A percentile compares a stretch with the other conserved stretches of the same genome.
These are phyloP conservation scores for Parauchenoglanis punctatus DNA, from an alignment of 2,797 vertebrate species.

Conservation along the genomic window DNA sequence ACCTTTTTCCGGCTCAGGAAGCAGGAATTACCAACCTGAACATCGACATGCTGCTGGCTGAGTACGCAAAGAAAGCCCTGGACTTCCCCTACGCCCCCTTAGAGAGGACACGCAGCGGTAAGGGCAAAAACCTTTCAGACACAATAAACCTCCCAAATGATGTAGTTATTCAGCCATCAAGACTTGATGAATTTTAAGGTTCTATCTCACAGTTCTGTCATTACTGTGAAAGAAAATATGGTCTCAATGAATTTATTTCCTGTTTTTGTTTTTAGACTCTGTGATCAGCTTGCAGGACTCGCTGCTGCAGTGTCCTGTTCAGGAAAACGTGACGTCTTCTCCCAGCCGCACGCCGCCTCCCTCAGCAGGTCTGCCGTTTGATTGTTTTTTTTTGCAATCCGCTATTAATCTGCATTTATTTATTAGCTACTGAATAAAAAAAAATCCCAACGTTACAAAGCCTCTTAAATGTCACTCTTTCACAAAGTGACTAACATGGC, in stretches of 20 bases:
- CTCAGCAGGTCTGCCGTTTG: conserved; percentile 74
- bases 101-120: conserved; percentile 85
- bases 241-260: not conserved
- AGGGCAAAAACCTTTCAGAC: conserved; percentile 29
- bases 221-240: not conserved
- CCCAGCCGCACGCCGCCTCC: conserved; percentile 72
- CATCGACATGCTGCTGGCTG: conserved; percentile 84
- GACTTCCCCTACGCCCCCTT: conserved; percentile 87
- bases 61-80: conserved; percentile 89
- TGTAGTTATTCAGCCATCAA: not conserved
- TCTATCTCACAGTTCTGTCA: not conserved
- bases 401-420: not conserved
- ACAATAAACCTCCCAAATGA: not conserved
- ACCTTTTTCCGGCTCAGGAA: conserved; percentile 81
- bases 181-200: not conserved
- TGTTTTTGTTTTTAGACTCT: conserved; percentile 76
- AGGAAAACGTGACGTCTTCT: conserved; percentile 71
- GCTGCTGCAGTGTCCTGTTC: conserved; percentile 75
- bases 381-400: too few relatives aligned
- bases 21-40: conserved; percentile 80
- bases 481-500: not conserved
- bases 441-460: not conserved
- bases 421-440: not conserved
- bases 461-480: not conserved
- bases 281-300: conserved; percentile 84